Percentiles rank a stretch among this genome's conserved stretches.
Conservation (phyloP, 2,113 vertebrate species). For the Alethe castanea region DNA sequence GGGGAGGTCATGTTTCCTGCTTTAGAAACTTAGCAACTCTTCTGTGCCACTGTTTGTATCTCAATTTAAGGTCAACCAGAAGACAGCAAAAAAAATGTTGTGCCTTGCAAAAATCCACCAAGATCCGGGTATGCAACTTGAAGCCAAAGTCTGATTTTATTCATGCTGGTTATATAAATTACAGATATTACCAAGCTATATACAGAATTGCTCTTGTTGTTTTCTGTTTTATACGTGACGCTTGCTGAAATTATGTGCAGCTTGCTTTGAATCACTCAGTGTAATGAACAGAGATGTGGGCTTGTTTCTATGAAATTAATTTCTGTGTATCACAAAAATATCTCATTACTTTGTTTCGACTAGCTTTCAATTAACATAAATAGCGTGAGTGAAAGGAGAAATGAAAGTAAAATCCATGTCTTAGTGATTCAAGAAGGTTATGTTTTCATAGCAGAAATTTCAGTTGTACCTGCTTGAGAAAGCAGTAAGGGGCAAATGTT, state of each 20-base stretch:
- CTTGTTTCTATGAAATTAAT: not conserved
- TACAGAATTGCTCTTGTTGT: not conserved
- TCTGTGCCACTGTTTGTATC: not conserved
- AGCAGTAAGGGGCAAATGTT: not conserved
- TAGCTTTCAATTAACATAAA: not conserved
- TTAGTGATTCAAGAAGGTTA: not conserved
- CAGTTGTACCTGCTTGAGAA: not conserved
- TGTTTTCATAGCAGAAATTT: not conserved
- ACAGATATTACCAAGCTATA: not conserved
- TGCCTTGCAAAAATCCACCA: not conserved
- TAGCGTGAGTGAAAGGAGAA: not conserved
- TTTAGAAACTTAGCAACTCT: not conserved
- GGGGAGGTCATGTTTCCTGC: not conserved
- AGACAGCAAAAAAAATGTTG: too few species aligned
- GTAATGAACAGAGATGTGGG: not conserved
- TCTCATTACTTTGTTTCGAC: not conserved
- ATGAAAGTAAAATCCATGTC: not conserved
- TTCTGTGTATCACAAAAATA: not conserved
- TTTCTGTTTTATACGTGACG: not conserved
- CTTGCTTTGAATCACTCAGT: not conserved
- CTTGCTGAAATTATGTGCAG: not conserved
- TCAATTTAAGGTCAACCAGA: not conserved
- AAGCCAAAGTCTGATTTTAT: conserved; percentile 26
- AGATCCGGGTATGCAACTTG: not conserved
- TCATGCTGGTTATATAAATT: conserved; percentile 15